These are phyloP conservation scores for Sebastes fasciatus DNA, from an alignment of 2,113 vertebrate species.

Conservation along the genomic window DNA sequence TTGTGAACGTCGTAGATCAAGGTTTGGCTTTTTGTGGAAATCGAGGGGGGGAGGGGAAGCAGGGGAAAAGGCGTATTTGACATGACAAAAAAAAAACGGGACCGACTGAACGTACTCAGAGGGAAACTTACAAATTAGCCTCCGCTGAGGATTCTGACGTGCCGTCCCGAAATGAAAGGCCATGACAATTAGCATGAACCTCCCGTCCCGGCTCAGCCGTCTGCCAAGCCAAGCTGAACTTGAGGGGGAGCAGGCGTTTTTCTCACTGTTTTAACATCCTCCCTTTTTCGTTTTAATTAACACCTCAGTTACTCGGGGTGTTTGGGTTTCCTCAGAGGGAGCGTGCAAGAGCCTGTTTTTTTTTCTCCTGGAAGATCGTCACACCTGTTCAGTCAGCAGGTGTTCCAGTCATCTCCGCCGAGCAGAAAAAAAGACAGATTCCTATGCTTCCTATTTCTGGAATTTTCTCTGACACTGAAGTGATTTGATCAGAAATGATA, in stretches of 20 bases:
- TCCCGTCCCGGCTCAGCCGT: slow-evolving; percentile 70
- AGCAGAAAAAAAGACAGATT: slow-evolving; percentile 7
- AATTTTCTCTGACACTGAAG: slow-evolving; percentile 31
- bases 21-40: slow-evolving; percentile 48
- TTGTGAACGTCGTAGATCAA: slow-evolving; percentile 39
- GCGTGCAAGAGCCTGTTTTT: slow-evolving; percentile 39
- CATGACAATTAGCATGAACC: slow-evolving; percentile 77
- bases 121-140: slow-evolving; percentile 77
- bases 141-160: slow-evolving; percentile 71
- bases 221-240: slow-evolving; percentile 72
- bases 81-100: slow-evolving; percentile 45
- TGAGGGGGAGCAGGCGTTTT: slow-evolving; percentile 55
- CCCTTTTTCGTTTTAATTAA: slow-evolving; percentile 81
- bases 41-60: background rate
- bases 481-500: slow-evolving; percentile 51
- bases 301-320: slow-evolving; percentile 76
- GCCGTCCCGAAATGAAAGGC: slow-evolving; percentile 71
- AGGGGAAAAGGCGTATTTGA: slow-evolving; percentile 44
- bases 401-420: slow-evolving; percentile 56
- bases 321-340: slow-evolving; percentile 69
- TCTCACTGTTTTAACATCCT: slow-evolving; percentile 67
- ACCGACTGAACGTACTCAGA: slow-evolving; percentile 60
- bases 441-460: background rate
- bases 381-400: slow-evolving; percentile 81
- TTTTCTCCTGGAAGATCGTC: slow-evolving; percentile 61